Base-by-base conservation (phyloP, 2,113 vertebrate genomes). In the Nipponia nippon region DNA sequence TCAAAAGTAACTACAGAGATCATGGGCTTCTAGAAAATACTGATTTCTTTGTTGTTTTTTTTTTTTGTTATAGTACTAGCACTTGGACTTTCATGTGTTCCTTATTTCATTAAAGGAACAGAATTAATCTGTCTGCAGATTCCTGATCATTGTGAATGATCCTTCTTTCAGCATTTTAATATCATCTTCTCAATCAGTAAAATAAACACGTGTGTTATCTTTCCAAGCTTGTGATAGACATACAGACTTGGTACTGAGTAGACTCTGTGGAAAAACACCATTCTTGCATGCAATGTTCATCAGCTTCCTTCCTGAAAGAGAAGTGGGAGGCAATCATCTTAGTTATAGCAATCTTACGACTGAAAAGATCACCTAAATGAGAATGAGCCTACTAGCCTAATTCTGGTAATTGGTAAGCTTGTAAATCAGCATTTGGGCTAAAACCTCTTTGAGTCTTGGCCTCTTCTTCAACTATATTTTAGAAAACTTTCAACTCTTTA, bases 341-440 rank as follows among this genome's bases (percentile, higher is more conserved):
- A 6, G 20, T 42, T 78, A 9, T 3, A n/a, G 26, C 4, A 16
- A 7, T 72, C 22, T 50, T 52, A 23, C 0, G 0, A 10, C 2
- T 36, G 58, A 12, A 65, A 84, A 77, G 15, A 47, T 66, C 15
- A 30, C 36, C 42, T 67, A 49, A 53, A 70, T 3, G 5, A 78
- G 69, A 86, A 40, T 49, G 63, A 81, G 40, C 9, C 63, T 52
- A 7, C 12, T n/a, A 27, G 36, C 18, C 62, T 55, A 16, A 27
- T 67, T 87, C 40, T 83, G 50, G 12, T 55, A 40, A 32, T 16
- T 72, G 20, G 3, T 80, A 13, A 83, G 42, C 26, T 47, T 77
- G 30, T 58, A 66, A 89, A 34, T 69, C 8, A 5, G 9, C 27
- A 8, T 49, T 87, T 91, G 63, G 34, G 17, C 50, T 82, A 61